Evolutionary conservation across 2,888 invertebrate species (phyloP).

Genomic region (Lithophane socia): DNA sequence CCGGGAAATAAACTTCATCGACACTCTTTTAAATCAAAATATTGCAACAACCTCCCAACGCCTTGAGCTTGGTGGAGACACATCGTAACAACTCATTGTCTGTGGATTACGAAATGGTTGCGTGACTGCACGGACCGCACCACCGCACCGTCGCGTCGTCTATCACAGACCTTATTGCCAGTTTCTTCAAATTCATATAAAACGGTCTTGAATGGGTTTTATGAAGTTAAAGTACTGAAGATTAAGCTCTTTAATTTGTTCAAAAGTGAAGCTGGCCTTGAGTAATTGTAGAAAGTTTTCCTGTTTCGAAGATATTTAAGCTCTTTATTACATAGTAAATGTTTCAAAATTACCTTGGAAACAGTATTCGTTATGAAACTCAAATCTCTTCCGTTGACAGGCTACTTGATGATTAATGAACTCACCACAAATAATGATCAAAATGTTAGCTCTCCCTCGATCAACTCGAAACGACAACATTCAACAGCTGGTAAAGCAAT

Average conservation of each 20-base stretch:
- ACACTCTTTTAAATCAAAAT: neutral
- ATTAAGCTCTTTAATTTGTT: constrained; percentile 23
- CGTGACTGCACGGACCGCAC: constrained; percentile 49
- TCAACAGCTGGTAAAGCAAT: constrained; percentile 47
- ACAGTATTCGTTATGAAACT: constrained; percentile 8
- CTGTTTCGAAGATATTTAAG: constrained; percentile 12
- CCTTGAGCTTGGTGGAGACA: constrained; percentile 16
- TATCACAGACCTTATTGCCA: constrained; percentile 35
- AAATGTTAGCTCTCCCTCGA: constrained; percentile 10
- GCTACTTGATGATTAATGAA: constrained; percentile 33
- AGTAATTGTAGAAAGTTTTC: constrained; percentile 19
- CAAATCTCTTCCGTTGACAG: constrained; percentile 17
- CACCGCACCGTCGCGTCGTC: constrained; percentile 41
- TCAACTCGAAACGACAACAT: constrained; percentile 22
- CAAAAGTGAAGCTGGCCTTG: constrained; percentile 20
- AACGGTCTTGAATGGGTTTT: constrained; percentile 12
- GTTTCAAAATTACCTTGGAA: constrained; percentile 27
- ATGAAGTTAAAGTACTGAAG: constrained; percentile 18
- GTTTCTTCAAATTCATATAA: constrained; percentile 36
- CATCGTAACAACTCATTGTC: constrained; percentile 51
- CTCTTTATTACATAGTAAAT: constrained; percentile 10
- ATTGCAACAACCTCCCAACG: neutral
- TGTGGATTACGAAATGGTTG: constrained; percentile 42
- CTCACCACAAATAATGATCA: constrained; percentile 20
- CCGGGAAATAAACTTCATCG: neutral